phyloP scores from a whole-genome alignment of 1,140 invertebrate species.

The Pseudomyrmex sp. region DNA sequence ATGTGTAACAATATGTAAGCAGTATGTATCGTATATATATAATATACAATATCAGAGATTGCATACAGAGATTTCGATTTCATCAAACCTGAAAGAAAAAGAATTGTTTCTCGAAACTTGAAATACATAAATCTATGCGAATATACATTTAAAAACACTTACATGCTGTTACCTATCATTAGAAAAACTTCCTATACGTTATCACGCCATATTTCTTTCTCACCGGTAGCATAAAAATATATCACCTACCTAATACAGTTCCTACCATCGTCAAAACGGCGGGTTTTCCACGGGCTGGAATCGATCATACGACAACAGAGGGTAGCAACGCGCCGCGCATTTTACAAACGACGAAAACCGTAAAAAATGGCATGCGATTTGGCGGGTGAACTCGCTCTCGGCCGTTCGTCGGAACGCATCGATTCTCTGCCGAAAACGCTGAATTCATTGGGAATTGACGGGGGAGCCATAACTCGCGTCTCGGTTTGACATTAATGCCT shows the following conservation, averaged over 20 bases:
- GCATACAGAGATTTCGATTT: too few species aligned
- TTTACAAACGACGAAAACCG: slow-evolving; percentile 59
- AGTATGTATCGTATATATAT: background rate
- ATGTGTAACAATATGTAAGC: background rate
- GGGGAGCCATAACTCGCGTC: slow-evolving; percentile 85
- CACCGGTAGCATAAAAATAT: slow-evolving; percentile 46
- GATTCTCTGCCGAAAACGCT: slow-evolving; percentile 84
- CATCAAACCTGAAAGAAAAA: too few species aligned
- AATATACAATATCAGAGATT: background rate
- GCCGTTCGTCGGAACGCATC: slow-evolving; percentile 78
- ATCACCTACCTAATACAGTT: slow-evolving; percentile 52
- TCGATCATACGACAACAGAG: slow-evolving; percentile 29
- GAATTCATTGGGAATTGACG: slow-evolving; percentile 86
- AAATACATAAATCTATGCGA: background rate
- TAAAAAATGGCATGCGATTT: slow-evolving; percentile 62
- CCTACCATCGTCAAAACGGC: slow-evolving; percentile 45
- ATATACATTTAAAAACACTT: background rate
- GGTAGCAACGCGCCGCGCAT: slow-evolving; percentile 45
- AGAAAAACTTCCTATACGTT: slow-evolving; percentile 28
- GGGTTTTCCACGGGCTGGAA: slow-evolving; percentile 8
- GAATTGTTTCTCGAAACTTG: too few species aligned
- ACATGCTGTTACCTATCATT: background rate
- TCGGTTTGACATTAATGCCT: slow-evolving; percentile 85
- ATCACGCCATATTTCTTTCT: slow-evolving; percentile 27
- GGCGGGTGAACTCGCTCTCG: slow-evolving; percentile 47